A percentile compares a stretch with the other conserved stretches of the same genome.
phyloP scores from a whole-genome alignment of 2,888 invertebrate genomes.

The Anaspis maculata region DNA sequence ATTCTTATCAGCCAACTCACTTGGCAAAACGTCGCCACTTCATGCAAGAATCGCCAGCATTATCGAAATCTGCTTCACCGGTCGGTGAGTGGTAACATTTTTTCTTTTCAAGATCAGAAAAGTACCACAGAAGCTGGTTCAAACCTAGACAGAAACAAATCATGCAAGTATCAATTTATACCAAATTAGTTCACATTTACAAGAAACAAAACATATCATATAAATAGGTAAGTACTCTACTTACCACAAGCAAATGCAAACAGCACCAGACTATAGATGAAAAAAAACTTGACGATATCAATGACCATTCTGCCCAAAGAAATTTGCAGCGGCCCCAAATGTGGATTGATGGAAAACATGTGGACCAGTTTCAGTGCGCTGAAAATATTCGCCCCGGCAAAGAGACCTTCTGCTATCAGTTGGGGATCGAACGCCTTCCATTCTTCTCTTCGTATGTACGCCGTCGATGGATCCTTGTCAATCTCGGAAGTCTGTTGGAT shows the following conservation, averaged over 20 bases:
- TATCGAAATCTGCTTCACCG: constrained; percentile 76
- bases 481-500: constrained; percentile 68
- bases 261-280: constrained; percentile 84
- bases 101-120: constrained; percentile 78
- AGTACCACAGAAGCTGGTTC: constrained; percentile 89
- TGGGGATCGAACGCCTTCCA: constrained; percentile 94
- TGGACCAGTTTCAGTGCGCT: constrained; percentile 91
- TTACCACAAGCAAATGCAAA: constrained; percentile 97
- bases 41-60: constrained; percentile 71
- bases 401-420: constrained; percentile 84
- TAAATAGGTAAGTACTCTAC: no score
- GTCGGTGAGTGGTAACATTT: constrained; percentile 72
- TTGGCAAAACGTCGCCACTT: constrained; percentile 87
- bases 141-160: no score
- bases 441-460: constrained; percentile 69
- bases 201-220: no score
- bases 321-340: constrained; percentile 88
- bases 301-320: constrained; percentile 90
- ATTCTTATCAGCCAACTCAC: no score
- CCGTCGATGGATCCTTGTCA: constrained; percentile 54
- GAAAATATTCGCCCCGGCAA: constrained; percentile 92
- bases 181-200: no score
- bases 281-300: constrained; percentile 94
- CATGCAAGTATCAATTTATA: no score
- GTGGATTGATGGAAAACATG: constrained; percentile 94